Base-by-base conservation (phyloP, 2,797 vertebrate genomes). In the Phyllotis vaccarum region DNA sequence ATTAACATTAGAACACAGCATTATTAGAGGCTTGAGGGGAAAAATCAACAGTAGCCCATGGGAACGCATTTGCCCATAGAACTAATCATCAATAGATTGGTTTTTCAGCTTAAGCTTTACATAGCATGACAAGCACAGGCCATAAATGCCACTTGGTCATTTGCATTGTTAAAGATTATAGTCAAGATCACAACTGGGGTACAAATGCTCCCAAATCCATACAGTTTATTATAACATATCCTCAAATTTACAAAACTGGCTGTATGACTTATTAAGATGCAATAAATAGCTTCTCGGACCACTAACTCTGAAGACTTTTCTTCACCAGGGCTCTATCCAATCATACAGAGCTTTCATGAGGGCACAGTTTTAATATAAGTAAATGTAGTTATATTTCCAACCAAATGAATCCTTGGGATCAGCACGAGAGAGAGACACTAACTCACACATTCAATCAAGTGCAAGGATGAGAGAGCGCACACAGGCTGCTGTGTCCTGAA, bases 111-210 rank as follows among this genome's bases (percentile, higher is more conserved):
- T 52, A 96, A 97, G 92, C 97, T 96, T 97, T 97, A 98, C 88
- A 78, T 85, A 70, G 96, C 95, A 96, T 86, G 97, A 92, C 94
- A 98, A 98, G 98, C 62, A 95, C 24, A 97, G 96, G 97, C 97
- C 91, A 97, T 98, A 98, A 98, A 97, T 40, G 80, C 96, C 95
- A 97, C 46, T 91, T 97, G 70, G 80, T 93, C 97, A 98, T 98
- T 97, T 97, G 78, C 79, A 97, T 93, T 95, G 76, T 52, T 95
- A 95, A 56, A 97, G 98, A 98, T 97, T 97, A 98, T 96, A 96
- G 85, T 81, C 94, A 96, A 95, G 95, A 98, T 97, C 93, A 97
- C 72, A 97, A 54, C 52, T 82, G 46, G 81, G 92, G 75, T 91
- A 95, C 87, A 58, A 22, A 2, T 83, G 95, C 75, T 96, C 86